These are phyloP conservation scores for Schizothorax lantsangensis DNA, from an alignment of 2,797 vertebrate genomes.

Conservation along the genomic window DNA sequence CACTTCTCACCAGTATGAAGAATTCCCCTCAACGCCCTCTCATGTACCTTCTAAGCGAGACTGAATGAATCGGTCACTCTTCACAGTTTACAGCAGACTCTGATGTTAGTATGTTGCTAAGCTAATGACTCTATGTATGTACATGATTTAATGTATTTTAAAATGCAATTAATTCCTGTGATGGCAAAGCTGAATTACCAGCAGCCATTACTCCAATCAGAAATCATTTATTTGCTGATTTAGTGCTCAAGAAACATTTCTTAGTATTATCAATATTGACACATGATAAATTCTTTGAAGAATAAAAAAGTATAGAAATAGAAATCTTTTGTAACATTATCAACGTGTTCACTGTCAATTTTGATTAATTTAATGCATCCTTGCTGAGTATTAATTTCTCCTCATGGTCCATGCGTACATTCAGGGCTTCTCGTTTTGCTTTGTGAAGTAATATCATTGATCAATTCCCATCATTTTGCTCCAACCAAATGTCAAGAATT, in stretches of 20 bases:
- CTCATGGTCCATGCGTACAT: neutral
- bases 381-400: neutral
- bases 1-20: conserved; percentile 37
- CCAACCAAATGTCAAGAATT: conserved; percentile 14
- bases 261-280: neutral
- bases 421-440: neutral
- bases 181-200: neutral
- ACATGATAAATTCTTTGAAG: neutral
- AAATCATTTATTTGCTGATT: too few species aligned
- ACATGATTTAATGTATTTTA: neutral
- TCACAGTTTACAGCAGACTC: neutral
- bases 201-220: too few species aligned
- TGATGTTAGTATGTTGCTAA: neutral
- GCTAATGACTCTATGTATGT: neutral
- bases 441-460: neutral
- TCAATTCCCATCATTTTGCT: conserved; percentile 13
- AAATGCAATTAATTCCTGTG: neutral
- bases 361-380: neutral
- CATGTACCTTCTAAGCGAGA: conserved; percentile 36
- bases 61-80: neutral
- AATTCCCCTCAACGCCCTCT: conserved; percentile 50
- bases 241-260: neutral
- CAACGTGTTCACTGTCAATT: neutral
- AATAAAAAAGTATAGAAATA: neutral
- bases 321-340: neutral